These are phyloP conservation scores for Enoplosus armatus DNA, from an alignment of 2,797 vertebrate species.

Conservation along the genomic window DNA sequence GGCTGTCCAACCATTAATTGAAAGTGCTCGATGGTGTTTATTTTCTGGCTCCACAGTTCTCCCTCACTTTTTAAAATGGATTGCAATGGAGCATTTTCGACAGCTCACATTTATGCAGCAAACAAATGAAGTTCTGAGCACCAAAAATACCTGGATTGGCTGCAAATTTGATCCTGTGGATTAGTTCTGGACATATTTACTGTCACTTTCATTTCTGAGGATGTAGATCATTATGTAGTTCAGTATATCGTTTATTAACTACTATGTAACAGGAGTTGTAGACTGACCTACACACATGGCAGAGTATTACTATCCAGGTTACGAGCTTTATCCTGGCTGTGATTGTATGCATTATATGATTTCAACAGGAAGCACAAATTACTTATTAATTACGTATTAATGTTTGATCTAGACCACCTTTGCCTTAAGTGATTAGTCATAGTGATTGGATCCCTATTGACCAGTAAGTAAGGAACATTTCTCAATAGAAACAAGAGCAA, in stretches of 20 bases:
- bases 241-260: background rate
- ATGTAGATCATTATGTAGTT: background rate
- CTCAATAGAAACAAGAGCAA: background rate
- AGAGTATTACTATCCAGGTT: background rate
- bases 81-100: background rate
- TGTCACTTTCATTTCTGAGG: background rate
- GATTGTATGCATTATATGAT: background rate
- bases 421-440: background rate
- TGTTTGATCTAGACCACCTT: background rate
- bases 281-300: background rate
- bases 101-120: conserved; percentile 5
- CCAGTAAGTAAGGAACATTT: background rate
- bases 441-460: background rate
- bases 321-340: background rate
- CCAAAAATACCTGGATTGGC: background rate
- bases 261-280: background rate
- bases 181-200: background rate
- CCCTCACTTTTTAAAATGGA: background rate
- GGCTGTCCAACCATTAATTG: background rate
- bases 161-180: background rate
- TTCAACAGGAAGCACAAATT: background rate
- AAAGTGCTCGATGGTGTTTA: background rate
- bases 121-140: background rate
- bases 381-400: background rate
- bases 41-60: background rate